phyloP scores from a whole-genome alignment of 2,888 invertebrate genomes.

The Coremacera marginata region DNA sequence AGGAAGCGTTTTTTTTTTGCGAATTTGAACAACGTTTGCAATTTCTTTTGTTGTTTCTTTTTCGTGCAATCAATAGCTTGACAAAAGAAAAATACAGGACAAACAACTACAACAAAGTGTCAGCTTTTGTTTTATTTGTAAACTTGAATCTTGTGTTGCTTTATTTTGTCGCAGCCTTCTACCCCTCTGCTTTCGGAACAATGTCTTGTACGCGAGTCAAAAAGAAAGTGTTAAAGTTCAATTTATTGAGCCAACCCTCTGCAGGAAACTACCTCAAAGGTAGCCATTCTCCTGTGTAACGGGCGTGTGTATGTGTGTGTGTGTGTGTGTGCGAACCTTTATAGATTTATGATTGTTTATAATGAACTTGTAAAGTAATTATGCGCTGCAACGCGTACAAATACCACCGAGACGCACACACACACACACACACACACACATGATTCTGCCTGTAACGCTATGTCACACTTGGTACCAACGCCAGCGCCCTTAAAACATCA shows the following conservation, averaged over 20 bases:
- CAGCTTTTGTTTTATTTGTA: background rate
- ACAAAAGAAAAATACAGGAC: background rate
- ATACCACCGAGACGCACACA: conserved; percentile 43
- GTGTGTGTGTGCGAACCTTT: conserved; percentile 47
- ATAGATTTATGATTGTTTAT: conserved; percentile 68
- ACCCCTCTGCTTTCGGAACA: background rate
- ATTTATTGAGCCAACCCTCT: conserved; percentile 42
- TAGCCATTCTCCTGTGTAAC: too few relatives aligned
- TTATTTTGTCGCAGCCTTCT: conserved; percentile 56
- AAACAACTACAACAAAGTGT: conserved; percentile 45
- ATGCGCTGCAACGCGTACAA: conserved; percentile 60
- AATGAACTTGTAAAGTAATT: conserved; percentile 70
- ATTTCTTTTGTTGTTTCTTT: conserved; percentile 46
- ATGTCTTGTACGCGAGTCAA: conserved; percentile 5
- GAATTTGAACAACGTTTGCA: background rate
- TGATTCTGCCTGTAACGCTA: background rate
- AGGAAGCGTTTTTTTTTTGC: background rate
- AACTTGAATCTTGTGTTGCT: conserved; percentile 41
- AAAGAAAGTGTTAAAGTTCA: conserved; percentile 57
- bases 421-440: conserved; percentile 43
- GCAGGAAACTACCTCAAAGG: background rate
- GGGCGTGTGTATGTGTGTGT: background rate
- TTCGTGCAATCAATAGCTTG: background rate
- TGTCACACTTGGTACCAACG: background rate
- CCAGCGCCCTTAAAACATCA: background rate